Conservation (phyloP, 30 jellyfish, hydroid and myxozoan species). For the Aurelia sp. region DNA sequence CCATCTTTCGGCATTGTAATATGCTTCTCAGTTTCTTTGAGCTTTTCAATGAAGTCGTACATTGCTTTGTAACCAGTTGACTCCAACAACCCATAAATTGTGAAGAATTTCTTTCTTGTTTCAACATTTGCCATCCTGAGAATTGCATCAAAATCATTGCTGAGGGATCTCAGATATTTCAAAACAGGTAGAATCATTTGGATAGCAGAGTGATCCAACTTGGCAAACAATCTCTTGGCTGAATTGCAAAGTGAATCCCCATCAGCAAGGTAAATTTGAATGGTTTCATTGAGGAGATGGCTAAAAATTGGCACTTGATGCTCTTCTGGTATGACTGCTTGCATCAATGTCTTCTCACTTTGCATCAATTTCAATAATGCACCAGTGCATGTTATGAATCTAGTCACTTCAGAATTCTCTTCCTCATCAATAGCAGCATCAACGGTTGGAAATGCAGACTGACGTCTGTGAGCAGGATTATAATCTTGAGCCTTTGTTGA, state of each 20-base stretch:
- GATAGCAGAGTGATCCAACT: constrained; percentile 91
- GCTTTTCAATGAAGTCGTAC: constrained; percentile 64
- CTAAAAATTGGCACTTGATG: constrained; percentile 96
- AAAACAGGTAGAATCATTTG: constrained; percentile 87
- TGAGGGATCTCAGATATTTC: constrained; percentile 74
- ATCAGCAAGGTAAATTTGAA: constrained; percentile 62
- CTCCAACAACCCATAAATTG: constrained; percentile 62
- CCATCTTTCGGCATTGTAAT: constrained; percentile 95
- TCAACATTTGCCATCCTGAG: constrained; percentile 92
- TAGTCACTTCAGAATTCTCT: constrained; percentile 82
- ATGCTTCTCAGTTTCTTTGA: constrained; percentile 89
- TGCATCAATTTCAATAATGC: constrained; percentile 92
- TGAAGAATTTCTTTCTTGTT: constrained; percentile 89
- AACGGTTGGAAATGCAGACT: constrained; percentile 43
- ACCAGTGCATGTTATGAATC: constrained; percentile 85
- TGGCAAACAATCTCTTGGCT: constrained; percentile 68
- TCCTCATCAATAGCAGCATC: constrained; percentile 76
- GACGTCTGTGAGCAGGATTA: constrained; percentile 43
- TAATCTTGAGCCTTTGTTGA: constrained; percentile 49
- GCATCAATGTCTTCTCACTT: constrained; percentile 87
- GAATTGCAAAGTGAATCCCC: constrained; percentile 92
- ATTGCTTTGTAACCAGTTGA: constrained; percentile 77
- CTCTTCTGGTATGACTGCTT: constrained; percentile 83
- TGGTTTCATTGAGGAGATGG: constrained; percentile 81
- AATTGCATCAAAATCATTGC: constrained; percentile 89